Evolutionary conservation across 1,140 invertebrate genomes (phyloP).

Genomic region (Neotoxoptera formosana): DNA sequence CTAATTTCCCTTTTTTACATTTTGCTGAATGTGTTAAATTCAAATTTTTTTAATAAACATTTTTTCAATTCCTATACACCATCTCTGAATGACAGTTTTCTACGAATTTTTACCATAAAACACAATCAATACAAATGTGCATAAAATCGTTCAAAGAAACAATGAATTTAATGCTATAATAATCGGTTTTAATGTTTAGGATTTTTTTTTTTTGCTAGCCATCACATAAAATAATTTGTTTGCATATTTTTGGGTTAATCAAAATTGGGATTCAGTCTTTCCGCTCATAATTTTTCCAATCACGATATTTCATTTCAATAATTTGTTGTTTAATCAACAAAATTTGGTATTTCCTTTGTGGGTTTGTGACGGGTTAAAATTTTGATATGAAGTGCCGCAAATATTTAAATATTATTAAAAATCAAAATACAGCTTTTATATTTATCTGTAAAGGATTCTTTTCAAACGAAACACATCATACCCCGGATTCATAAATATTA

Average conservation of each 20-base stretch:
- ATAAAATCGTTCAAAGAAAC: not conserved
- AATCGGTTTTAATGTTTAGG: constrained; percentile 24
- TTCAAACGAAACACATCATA: too few relatives aligned
- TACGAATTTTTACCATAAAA: constrained; percentile 19
- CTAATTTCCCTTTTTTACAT: not conserved
- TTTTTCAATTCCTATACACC: not conserved
- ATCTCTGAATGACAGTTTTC: constrained; percentile 4
- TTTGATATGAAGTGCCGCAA: not conserved
- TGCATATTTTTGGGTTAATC: not conserved
- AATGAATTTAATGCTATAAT: constrained; percentile 21
- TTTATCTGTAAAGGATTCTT: not conserved
- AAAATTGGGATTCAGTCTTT: not conserved
- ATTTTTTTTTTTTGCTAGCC: not conserved
- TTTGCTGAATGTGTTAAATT: constrained; percentile 23
- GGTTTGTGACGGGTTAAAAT: not conserved
- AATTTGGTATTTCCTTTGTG: not conserved
- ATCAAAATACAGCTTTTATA: not conserved
- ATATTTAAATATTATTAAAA: not conserved
- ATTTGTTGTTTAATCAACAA: not conserved
- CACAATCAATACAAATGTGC: not conserved
- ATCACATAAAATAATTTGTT: not conserved
- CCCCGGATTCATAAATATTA: not conserved
- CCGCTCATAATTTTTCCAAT: not conserved
- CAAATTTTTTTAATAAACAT: constrained; percentile 12
- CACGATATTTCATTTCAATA: not conserved